Base-by-base conservation (phyloP, 2,888 invertebrate species). In the Acleris literana region DNA sequence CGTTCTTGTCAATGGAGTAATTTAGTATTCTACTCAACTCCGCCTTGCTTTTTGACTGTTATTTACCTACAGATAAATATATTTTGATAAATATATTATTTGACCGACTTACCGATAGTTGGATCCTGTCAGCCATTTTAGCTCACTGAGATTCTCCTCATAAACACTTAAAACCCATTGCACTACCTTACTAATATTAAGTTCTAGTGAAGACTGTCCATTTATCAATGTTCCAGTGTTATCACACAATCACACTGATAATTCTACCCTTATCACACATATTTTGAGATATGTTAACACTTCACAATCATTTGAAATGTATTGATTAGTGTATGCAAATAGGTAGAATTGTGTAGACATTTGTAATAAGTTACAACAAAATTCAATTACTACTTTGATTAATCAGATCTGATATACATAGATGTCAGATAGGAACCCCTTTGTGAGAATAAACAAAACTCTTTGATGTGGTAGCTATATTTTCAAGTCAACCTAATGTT, bases 81-180 rank as follows among this genome's bases (percentile, higher is more conserved):
- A 39, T 39, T 33, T 33, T 33, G 11, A 9, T 33, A n/a, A n/a
- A n/a, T n/a, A n/a, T n/a, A n/a, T n/a, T n/a, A n/a, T n/a, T n/a
- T n/a, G n/a, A n/a, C n/a, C n/a, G n/a, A n/a, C n/a, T n/a, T 82
- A 92, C 92, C 57, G 92, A 83, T 72, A 92, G 74, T 69, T 82
- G 83, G 63, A 86, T 77, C 43, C 83, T 80, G 63, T 85, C 85
- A 56, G 81, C 85, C 92, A 92, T 92, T 76, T 80, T 65, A 46
- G 46, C n/a, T 68, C 69, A 71, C 68, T 76, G 82, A 85, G 84
- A 87, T 87, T 86, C 84, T 76, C 79, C 72, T 79, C 79, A 83
- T 79, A 75, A 76, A 76, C 77, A 69, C 68, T 68, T 59, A 64
- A 70, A 69, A 72, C 74, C 74, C 72, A 71, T 69, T 71, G 64